Conservation (phyloP, 2,888 invertebrate species). For the Nephrotoma flavescens region DNA sequence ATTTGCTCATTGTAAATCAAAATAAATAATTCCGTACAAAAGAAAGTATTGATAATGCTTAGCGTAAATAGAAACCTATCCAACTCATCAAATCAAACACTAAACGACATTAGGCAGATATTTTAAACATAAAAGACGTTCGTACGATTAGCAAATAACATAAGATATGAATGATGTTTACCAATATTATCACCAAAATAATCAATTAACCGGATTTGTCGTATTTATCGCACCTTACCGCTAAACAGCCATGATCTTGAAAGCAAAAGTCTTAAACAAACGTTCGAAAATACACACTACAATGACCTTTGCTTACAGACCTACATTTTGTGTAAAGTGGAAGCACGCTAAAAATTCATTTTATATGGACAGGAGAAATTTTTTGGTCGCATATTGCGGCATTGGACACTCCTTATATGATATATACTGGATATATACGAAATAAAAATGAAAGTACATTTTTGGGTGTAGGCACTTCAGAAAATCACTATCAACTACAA, state of each 20-base stretch:
- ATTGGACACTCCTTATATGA: not conserved
- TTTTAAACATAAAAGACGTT: not conserved
- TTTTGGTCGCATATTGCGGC: not conserved
- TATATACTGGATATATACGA: too few species aligned
- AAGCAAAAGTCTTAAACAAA: not conserved
- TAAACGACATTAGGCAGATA: not conserved
- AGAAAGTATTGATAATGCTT: not conserved
- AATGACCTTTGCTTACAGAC: not conserved
- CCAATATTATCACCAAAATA: too few species aligned
- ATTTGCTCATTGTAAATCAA: not conserved
- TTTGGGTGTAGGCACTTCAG: not conserved
- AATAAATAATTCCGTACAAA: not conserved
- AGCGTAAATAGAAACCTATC: not conserved
- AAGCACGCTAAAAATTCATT: not conserved
- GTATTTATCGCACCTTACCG: not conserved
- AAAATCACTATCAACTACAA: not conserved
- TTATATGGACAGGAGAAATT: not conserved
- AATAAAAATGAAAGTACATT: not conserved
- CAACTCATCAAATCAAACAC: not conserved
- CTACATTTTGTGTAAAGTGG: not conserved
- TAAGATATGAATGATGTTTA: not conserved
- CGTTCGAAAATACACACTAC: too few species aligned
- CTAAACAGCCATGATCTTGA: not conserved
- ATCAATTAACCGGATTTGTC: not conserved
- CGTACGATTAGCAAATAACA: not conserved